Evolutionary conservation across 2,888 invertebrate species (phyloP), one percentile per base, ranked within the genome.

Genomic region (Synanthedon myopaeformis): DNA sequence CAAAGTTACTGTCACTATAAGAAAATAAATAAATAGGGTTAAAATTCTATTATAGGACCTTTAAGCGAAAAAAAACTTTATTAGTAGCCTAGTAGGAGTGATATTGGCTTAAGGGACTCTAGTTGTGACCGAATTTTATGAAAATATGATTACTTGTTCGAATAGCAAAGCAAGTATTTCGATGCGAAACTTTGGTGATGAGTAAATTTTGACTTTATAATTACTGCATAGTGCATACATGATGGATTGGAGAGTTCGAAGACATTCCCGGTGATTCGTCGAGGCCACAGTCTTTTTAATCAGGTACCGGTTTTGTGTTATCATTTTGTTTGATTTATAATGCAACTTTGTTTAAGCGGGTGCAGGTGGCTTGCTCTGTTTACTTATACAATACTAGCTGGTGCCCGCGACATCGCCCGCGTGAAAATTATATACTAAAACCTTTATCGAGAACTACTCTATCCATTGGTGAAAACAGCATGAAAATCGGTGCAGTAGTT

Each of bases 241-340:
- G 74, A 84, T 86, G 84, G 80, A 79, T 62, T 79, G 79, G 74
- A 76, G 74, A 72, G 76, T 78, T 62, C 67, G 75, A 67, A 79
- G 78, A 69, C 72, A 69, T 70, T 66, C 65, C 71, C 76, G 78
- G 72, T 82, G 82, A 79, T 74, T 72, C 69, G 74, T 73, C 79
- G 79, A 82, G 80, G 80, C 76, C 79, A 74, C 71, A 76, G 74
- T 67, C 78, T 82, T 85, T 23, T 84, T 83, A 67, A 82, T 79
- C 77, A 85, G 83, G 86, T 86, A 87, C 86, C 84, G 84, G 86
- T 87, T 87, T 85, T 82, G 74, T 74, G 76, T 82, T 82, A 82
- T 85, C 77, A 82, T 85, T 83, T 83, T 82, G 78, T 84, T 84
- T 82, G 82, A 84, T 83, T 85, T 84, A 80, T 80, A 74, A 70